Conservation (phyloP, 2,888 invertebrate genomes). For the Cyclophora albipunctata region DNA sequence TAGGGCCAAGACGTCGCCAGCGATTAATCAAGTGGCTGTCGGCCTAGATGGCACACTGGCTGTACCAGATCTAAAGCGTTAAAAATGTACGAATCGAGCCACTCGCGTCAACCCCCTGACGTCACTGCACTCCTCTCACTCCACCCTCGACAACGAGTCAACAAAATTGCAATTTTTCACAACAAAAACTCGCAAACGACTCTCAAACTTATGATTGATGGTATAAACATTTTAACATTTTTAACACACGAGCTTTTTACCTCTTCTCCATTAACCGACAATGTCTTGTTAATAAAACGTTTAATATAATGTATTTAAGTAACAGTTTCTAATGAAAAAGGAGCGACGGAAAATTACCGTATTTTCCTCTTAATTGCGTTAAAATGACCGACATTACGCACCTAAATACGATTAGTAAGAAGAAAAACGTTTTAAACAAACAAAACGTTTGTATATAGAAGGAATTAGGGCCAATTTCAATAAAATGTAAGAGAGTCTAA, state of each 20-base stretch:
- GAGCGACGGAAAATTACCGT: conserved; percentile 9
- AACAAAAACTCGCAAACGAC: conserved; percentile 6
- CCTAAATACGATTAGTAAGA: conserved; percentile 18
- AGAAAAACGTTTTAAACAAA: conserved; percentile 24
- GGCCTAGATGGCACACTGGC: conserved; percentile 32
- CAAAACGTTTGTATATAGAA: conserved; percentile 20
- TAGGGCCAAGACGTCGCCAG: conserved; percentile 29
- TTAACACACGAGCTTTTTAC: background rate
- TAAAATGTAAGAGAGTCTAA: conserved; percentile 37
- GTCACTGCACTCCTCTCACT: conserved; percentile 20
- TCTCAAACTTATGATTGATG: conserved; percentile 16
- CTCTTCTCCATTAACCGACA: conserved; percentile 10
- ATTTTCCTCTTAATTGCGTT: conserved; percentile 19
- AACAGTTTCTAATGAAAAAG: conserved; percentile 7
- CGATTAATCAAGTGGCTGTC: conserved; percentile 62
- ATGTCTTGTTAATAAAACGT: conserved; percentile 10
- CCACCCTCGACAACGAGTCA: conserved; percentile 3
- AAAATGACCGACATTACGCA: conserved; percentile 19
- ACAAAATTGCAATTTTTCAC: conserved; percentile 14
- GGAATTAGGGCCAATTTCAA: conserved; percentile 28
- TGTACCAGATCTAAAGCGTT: conserved; percentile 21
- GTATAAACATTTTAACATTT: background rate
- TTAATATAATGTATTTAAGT: conserved; percentile 3
- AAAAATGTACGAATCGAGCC: conserved; percentile 28
- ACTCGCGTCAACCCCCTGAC: conserved; percentile 18